Conservation (phyloP, 2,888 invertebrate species). For the Elysia crispata region DNA sequence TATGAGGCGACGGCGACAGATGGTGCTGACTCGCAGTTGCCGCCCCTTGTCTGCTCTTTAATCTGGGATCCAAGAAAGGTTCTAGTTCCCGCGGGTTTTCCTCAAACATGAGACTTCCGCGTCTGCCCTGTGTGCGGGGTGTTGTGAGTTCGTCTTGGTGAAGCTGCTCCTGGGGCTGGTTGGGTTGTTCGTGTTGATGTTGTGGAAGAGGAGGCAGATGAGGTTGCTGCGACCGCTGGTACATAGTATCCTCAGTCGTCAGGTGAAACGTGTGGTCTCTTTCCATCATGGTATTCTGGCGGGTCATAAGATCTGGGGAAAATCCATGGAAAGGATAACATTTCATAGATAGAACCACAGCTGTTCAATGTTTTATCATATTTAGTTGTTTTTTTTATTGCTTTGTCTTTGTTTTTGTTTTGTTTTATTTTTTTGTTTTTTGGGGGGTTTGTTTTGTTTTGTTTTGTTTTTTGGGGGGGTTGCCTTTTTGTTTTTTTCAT, state of each 20-base stretch:
- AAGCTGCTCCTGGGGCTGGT: too few relatives aligned
- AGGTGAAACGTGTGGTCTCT: neutral
- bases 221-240: too few relatives aligned
- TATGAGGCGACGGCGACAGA: neutral
- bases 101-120: slow-evolving; percentile 29
- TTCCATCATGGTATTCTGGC: slow-evolving; percentile 19
- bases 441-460: too few relatives aligned
- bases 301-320: neutral
- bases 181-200: too few relatives aligned
- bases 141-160: neutral
- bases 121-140: neutral
- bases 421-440: too few relatives aligned
- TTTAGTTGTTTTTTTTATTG: too few relatives aligned
- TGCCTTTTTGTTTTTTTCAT: too few relatives aligned
- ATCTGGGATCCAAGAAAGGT: slow-evolving; percentile 23
- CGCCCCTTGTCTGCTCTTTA: neutral
- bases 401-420: too few relatives aligned
- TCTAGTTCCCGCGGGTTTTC: slow-evolving; percentile 27
- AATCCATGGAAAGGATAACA: neutral
- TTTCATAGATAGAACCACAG: too few relatives aligned
- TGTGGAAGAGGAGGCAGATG: too few relatives aligned
- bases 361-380: too few relatives aligned
- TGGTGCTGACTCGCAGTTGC: neutral
- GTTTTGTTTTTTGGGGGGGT: too few relatives aligned
- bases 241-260: neutral